Evolutionary conservation across 2,113 vertebrate genomes (phyloP).

Genomic region (Isurus oxyrinchus): DNA sequence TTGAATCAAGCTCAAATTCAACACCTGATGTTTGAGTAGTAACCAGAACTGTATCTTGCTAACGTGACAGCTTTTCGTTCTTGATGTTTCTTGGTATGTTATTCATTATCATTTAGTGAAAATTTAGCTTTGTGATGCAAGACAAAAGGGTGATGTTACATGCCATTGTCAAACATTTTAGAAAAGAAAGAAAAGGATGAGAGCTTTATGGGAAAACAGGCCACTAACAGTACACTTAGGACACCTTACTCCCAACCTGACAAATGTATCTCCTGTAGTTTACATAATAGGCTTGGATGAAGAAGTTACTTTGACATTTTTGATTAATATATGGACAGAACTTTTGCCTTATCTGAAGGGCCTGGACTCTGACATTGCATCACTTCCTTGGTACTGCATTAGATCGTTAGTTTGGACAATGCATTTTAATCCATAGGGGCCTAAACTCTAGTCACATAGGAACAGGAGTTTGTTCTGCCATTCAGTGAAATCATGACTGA

Average conservation of each 20-base stretch:
- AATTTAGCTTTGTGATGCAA: neutral
- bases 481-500: neutral
- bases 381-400: neutral
- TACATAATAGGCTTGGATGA: neutral
- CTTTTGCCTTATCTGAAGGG: neutral
- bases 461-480: neutral
- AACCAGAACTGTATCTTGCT: neutral
- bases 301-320: neutral
- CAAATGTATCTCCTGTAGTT: neutral
- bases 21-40: neutral
- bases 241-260: neutral
- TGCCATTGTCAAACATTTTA: neutral
- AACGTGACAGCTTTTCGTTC: neutral
- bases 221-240: neutral
- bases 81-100: neutral
- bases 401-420: neutral
- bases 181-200: neutral
- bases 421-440: neutral
- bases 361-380: neutral
- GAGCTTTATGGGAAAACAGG: neutral
- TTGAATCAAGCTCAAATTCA: neutral
- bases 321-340: neutral
- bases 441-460: neutral
- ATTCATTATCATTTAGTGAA: neutral
- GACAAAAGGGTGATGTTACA: neutral